phyloP scores from a whole-genome alignment of 1,140 invertebrate species.

The Euglossa dilemma region DNA sequence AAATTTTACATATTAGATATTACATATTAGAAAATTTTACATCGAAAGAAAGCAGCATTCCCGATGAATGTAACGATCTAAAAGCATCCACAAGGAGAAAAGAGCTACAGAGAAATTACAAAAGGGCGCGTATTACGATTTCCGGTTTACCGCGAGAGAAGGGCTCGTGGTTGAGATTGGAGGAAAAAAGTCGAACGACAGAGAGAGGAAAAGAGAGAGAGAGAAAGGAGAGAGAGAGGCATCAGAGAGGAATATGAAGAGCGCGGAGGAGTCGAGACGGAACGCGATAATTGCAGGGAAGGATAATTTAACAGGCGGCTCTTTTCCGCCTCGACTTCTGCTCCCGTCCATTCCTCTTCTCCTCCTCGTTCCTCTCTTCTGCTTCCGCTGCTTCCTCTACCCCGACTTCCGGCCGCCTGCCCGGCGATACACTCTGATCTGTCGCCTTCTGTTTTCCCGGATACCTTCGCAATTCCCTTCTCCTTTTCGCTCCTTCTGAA shows the following conservation, averaged over 20 bases:
- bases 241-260: constrained; percentile 47
- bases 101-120: not conserved
- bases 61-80: no score
- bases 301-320: constrained; percentile 73
- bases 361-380: constrained; percentile 30
- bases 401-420: not conserved
- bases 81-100: no score
- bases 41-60: no score
- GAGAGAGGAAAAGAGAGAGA: no score
- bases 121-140: not conserved
- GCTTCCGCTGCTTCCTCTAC: constrained; percentile 29
- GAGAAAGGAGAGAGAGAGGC: constrained; percentile 16
- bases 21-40: no score
- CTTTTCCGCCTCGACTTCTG: constrained; percentile 67
- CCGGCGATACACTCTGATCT: not conserved
- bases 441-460: not conserved
- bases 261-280: constrained; percentile 55
- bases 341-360: constrained; percentile 33
- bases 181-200: no score
- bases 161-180: no score
- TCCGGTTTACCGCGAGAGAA: not conserved
- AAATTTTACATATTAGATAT: no score
- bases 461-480: not conserved
- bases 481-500: no score
- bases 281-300: constrained; percentile 71